phyloP scores from a whole-genome alignment of 2,888 invertebrate genomes.

The Polyploca ridens region DNA sequence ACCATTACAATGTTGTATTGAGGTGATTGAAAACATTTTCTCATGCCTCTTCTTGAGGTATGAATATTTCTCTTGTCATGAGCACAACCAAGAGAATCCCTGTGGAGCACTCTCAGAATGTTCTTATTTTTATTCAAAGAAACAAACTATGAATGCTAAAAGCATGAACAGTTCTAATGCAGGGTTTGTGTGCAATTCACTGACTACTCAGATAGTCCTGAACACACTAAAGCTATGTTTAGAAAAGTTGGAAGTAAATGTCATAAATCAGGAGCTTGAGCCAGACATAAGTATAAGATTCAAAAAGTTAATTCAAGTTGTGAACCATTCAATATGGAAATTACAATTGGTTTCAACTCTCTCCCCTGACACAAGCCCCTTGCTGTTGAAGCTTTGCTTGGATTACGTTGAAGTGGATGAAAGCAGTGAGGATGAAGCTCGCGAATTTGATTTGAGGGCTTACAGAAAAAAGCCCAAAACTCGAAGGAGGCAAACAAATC shows the following conservation, averaged over 20 bases:
- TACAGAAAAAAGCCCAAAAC: constrained; percentile 70
- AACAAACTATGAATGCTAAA: constrained; percentile 57
- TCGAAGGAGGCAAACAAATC: constrained; percentile 62
- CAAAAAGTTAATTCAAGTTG: constrained; percentile 72
- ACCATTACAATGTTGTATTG: constrained; percentile 79
- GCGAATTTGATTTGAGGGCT: constrained; percentile 61
- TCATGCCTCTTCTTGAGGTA: constrained; percentile 87
- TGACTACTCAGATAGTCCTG: constrained; percentile 84
- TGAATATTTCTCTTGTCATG: constrained; percentile 84
- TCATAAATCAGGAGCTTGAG: constrained; percentile 53
- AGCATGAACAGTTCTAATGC: constrained; percentile 55
- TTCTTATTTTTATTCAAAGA: constrained; percentile 79
- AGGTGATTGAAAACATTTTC: constrained; percentile 90
- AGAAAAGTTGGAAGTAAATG: constrained; percentile 72
- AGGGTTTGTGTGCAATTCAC: constrained; percentile 85
- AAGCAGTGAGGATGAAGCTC: constrained; percentile 78
- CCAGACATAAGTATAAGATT: constrained; percentile 50
- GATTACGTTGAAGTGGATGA: constrained; percentile 77
- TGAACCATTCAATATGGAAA: constrained; percentile 89
- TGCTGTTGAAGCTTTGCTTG: constrained; percentile 69
- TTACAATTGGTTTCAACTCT: constrained; percentile 87
- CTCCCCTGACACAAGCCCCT: constrained; percentile 75
- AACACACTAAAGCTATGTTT: constrained; percentile 83
- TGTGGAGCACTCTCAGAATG: constrained; percentile 78
- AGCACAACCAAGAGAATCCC: constrained; percentile 73